phyloP scores from a whole-genome alignment of 2,888 invertebrate genomes.

The Dolomedes plantarius region DNA sequence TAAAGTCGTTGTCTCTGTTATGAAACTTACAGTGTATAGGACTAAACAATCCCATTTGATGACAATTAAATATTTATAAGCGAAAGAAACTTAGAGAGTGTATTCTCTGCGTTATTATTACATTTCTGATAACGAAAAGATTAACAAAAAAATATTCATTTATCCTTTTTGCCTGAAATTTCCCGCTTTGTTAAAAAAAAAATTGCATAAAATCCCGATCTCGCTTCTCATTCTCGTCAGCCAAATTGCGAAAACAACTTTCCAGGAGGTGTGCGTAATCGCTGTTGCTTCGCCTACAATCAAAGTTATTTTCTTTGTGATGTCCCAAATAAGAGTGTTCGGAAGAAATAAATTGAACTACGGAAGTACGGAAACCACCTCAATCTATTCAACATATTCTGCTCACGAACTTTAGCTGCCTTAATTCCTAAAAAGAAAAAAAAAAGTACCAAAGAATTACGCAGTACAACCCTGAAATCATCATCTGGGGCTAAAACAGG shows the following conservation, averaged over 20 bases:
- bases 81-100: no score
- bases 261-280: not conserved
- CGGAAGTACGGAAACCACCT: not conserved
- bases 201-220: no score
- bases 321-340: not conserved
- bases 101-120: no score
- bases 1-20: no score
- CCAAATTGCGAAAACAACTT: not conserved
- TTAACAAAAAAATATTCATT: no score
- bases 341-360: not conserved
- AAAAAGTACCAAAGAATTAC: not conserved
- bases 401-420: not conserved
- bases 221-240: no score
- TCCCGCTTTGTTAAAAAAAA: no score
- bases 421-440: constrained; percentile 15
- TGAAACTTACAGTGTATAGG: no score
- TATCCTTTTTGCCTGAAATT: no score
- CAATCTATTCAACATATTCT: not conserved
- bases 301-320: not conserved
- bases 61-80: no score
- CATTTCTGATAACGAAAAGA: no score
- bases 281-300: not conserved
- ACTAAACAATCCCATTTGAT: no score
- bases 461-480: constrained; percentile 32
- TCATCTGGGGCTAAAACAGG: constrained; percentile 17